Evolutionary conservation across 2,797 vertebrate species (phyloP).

Genomic region (Oreochromis grahami): DNA sequence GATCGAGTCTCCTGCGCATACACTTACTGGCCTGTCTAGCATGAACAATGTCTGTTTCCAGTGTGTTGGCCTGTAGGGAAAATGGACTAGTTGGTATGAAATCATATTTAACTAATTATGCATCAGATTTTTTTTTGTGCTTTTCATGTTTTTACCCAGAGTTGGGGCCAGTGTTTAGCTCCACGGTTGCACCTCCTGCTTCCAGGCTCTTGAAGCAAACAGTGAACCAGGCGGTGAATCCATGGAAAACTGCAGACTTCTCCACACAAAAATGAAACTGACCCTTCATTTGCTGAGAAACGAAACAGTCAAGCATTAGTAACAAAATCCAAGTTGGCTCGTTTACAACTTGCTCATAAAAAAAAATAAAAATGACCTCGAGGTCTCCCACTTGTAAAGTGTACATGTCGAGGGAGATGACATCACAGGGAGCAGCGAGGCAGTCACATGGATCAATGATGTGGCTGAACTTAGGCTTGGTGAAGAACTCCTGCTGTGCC

Average conservation of each 20-base stretch:
- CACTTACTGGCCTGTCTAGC: slow-evolving; percentile 73
- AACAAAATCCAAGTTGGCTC: accelerated
- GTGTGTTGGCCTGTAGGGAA: slow-evolving; percentile 70
- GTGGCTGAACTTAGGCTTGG: slow-evolving; percentile 81
- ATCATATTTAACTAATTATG: not conserved
- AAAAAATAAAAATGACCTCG: slow-evolving; percentile 45
- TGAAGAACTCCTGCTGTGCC: slow-evolving; percentile 81
- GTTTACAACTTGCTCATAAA: accelerated
- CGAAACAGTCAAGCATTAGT: slow-evolving; percentile 26
- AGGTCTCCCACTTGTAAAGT: slow-evolving; percentile 70
- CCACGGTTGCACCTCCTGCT: slow-evolving; percentile 52
- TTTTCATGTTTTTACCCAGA: slow-evolving; percentile 66
- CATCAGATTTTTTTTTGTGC: not conserved
- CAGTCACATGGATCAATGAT: slow-evolving; percentile 70
- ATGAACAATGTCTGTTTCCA: slow-evolving; percentile 88
- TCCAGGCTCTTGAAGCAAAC: slow-evolving; percentile 75
- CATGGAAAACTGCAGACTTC: slow-evolving; percentile 73
- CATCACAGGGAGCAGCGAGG: slow-evolving; percentile 66
- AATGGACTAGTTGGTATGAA: not conserved
- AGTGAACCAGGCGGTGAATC: slow-evolving; percentile 78
- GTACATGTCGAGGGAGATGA: slow-evolving; percentile 77
- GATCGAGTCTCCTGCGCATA: slow-evolving; percentile 67
- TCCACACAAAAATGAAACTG: slow-evolving; percentile 65
- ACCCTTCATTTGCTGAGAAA: slow-evolving; percentile 66
- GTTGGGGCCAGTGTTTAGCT: slow-evolving; percentile 77